Evolutionary conservation across 2,888 invertebrate species (phyloP).

Genomic region (Brenthis ino): DNA sequence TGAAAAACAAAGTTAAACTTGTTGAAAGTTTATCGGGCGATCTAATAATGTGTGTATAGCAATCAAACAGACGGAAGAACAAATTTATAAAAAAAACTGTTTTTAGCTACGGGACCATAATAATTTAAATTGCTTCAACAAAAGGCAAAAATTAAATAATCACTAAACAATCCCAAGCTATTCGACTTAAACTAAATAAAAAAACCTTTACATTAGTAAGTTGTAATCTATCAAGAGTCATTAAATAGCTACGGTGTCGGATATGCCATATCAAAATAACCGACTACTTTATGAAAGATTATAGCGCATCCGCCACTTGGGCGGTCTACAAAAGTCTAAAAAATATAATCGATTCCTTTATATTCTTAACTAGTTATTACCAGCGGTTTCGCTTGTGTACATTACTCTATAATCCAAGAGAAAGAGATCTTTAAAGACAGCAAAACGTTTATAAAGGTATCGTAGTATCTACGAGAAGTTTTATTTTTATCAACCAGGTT

Average conservation of each 20-base stretch:
- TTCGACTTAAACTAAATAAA: too few species aligned
- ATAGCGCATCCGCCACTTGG: slow-evolving; percentile 11
- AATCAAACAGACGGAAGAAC: too few species aligned
- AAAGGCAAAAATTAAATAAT: neutral
- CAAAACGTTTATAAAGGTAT: neutral
- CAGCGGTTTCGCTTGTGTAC: neutral
- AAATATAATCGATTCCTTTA: neutral
- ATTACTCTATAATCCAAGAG: neutral
- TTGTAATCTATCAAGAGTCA: neutral
- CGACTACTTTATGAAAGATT: neutral
- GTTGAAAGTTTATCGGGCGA: too few species aligned
- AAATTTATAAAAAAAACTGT: neutral
- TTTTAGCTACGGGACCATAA: neutral
- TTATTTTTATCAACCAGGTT: too few species aligned
- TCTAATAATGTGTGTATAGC: too few species aligned
- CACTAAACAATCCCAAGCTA: too few species aligned
- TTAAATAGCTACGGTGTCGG: neutral
- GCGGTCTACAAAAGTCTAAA: slow-evolving; percentile 1
- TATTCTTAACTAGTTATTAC: neutral
- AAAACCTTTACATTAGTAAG: too few species aligned
- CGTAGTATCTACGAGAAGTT: too few species aligned
- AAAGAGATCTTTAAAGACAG: neutral
- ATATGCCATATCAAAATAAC: slow-evolving; percentile 3
- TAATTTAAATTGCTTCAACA: neutral
- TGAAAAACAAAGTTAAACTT: too few species aligned